Evolutionary conservation across 64 coral and sea anemone species (phyloP).

Genomic region (Stylophora pistillata): DNA sequence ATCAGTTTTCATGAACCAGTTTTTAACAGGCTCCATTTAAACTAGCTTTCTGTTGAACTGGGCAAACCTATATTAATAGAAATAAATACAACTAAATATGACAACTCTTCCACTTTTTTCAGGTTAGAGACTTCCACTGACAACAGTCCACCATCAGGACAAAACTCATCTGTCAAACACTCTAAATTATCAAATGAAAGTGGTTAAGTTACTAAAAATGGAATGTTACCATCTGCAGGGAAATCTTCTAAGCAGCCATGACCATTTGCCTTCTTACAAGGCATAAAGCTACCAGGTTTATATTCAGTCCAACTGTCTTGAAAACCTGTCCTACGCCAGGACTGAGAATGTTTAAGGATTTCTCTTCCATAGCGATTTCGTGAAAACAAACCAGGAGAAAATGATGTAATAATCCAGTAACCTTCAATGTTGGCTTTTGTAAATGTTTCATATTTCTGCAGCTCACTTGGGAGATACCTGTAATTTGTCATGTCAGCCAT

Average conservation of each 20-base stretch:
- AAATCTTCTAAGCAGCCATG: slow-evolving; percentile 35
- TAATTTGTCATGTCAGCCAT: neutral
- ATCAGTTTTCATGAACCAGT: no score
- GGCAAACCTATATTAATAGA: no score
- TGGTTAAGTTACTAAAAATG: slow-evolving; percentile 39
- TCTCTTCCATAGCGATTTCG: slow-evolving; percentile 52
- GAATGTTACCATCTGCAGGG: slow-evolving; percentile 54
- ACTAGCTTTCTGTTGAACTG: no score
- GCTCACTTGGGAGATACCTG: slow-evolving; percentile 21
- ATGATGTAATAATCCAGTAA: slow-evolving; percentile 26
- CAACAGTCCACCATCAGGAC: no score
- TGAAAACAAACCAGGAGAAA: slow-evolving; percentile 50
- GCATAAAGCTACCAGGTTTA: slow-evolving; percentile 8
- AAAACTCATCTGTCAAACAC: no score
- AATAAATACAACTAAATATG: no score
- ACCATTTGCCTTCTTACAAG: slow-evolving; percentile 24
- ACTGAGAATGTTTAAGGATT: slow-evolving; percentile 51
- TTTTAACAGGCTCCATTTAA: no score
- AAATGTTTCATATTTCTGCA: neutral
- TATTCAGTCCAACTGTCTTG: slow-evolving; percentile 21
- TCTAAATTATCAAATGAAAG: no score
- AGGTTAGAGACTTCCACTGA: no score
- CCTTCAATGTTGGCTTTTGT: slow-evolving; percentile 41
- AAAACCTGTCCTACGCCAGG: slow-evolving; percentile 10
- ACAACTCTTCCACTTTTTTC: no score